Conservation (phyloP, 2,888 invertebrate genomes). For the Sarcophaga subvicina region DNA sequence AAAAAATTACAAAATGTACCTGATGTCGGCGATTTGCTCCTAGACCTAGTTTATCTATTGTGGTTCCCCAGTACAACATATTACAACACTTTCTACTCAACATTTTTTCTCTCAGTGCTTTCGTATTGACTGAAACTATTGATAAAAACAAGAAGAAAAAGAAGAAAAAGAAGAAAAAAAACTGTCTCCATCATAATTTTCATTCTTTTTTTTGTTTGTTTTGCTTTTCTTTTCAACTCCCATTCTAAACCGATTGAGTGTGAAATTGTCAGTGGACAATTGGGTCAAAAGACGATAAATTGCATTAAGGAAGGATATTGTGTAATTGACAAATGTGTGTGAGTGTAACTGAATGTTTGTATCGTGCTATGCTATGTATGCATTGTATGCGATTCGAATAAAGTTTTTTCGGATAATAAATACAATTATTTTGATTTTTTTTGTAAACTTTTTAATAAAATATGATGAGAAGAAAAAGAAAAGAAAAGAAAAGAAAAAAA, state of each 20-base stretch:
- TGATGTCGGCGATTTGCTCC: too few species aligned
- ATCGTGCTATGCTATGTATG: constrained; percentile 10
- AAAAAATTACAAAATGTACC: too few species aligned
- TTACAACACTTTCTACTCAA: not conserved
- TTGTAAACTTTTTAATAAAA: constrained; percentile 43
- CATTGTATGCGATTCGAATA: constrained; percentile 40
- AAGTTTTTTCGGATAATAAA: constrained; percentile 54
- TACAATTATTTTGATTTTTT: constrained; percentile 40
- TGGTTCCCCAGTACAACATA: too few species aligned
- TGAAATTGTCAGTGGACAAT: constrained; percentile 67
- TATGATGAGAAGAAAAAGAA: constrained; percentile 4
- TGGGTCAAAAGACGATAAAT: constrained; percentile 65
- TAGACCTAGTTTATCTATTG: too few species aligned
- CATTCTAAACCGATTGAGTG: constrained; percentile 64
- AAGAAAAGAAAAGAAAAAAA: not conserved
- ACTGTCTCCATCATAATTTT: constrained; percentile 56
- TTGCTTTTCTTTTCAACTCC: constrained; percentile 16
- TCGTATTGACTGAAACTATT: constrained; percentile 46
- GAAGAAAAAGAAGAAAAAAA: constrained; percentile 19
- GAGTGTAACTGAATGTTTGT: constrained; percentile 24
- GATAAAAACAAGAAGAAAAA: constrained; percentile 30
- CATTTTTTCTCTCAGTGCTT: constrained; percentile 27
- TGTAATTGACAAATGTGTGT: constrained; percentile 62
- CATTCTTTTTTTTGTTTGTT: not conserved
- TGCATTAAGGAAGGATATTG: constrained; percentile 63